These are phyloP conservation scores for Heteractis magnifica DNA, from an alignment of 92 coral and sea anemone species.

Conservation along the genomic window DNA sequence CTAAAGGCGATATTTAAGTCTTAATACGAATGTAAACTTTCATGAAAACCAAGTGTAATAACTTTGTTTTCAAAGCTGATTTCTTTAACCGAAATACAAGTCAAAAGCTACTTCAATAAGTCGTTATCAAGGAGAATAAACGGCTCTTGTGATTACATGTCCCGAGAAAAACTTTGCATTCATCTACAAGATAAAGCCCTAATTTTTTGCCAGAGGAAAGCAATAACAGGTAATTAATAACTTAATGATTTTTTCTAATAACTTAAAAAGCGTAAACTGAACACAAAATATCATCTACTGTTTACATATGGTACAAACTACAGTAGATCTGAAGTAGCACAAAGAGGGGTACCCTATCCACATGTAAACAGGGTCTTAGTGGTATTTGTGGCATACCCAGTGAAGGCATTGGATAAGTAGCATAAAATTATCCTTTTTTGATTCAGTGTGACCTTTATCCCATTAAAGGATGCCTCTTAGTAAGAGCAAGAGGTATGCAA, in stretches of 20 bases:
- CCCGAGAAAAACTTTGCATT: constrained; percentile 2
- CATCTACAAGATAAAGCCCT: background rate
- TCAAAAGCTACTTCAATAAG: background rate
- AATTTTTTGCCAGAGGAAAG: background rate
- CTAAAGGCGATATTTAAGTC: constrained; percentile 31
- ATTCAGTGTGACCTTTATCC: constrained; percentile 22
- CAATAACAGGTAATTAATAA: background rate
- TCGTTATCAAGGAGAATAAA: background rate
- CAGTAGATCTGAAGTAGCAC: background rate
- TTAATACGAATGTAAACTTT: background rate
- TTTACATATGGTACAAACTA: background rate
- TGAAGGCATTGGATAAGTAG: constrained; percentile 2
- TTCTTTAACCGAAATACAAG: background rate
- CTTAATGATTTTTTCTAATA: background rate
- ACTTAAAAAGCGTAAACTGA: background rate
- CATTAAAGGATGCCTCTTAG: constrained; percentile 46
- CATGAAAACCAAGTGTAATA: background rate
- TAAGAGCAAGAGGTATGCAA: constrained; percentile 35
- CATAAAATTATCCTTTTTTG: constrained; percentile 6
- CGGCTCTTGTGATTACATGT: background rate
- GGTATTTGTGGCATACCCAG: background rate
- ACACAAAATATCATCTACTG: background rate
- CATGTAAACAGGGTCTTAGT: background rate
- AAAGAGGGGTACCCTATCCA: background rate
- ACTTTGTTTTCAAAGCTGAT: background rate